Conservation (phyloP, 2,797 vertebrate genomes). For the Lagorchestes hirsutus region DNA sequence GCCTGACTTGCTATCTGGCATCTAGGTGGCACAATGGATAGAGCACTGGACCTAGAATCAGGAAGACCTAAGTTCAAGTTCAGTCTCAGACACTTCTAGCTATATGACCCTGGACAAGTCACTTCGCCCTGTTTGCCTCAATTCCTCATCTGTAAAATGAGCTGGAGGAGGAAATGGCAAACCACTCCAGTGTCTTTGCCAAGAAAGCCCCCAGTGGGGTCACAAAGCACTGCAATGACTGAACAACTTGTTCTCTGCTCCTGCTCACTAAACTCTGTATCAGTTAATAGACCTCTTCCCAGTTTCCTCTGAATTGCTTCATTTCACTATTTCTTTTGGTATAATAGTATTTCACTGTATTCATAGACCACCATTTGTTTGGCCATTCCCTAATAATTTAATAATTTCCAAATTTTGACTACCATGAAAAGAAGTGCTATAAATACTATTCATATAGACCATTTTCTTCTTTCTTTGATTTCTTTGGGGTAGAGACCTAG, state of each 20-base stretch:
- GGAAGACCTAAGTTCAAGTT: not conserved
- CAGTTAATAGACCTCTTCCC: not conserved
- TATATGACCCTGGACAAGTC: not conserved
- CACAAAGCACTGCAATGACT: not conserved
- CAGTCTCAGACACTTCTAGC: not conserved
- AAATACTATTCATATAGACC: not conserved
- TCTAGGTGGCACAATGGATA: not conserved
- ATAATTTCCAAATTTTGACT: not conserved
- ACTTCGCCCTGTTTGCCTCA: not conserved
- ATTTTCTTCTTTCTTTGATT: not conserved
- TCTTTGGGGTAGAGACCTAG: not conserved
- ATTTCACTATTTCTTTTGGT: not conserved
- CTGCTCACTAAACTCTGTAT: not conserved
- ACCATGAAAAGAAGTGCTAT: not conserved
- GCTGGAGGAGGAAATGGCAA: not conserved
- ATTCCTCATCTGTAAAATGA: not conserved
- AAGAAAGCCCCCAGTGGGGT: not conserved
- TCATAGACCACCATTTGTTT: not conserved
- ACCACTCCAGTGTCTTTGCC: not conserved
- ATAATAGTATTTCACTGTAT: not conserved
- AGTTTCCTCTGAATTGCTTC: not conserved
- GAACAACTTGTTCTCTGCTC: not conserved
- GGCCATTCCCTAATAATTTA: not conserved
- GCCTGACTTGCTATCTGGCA: not conserved
- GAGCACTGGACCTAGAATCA: not conserved